These are phyloP conservation scores for Eupeodes latifasciatus DNA, from an alignment of 2,888 invertebrate genomes.

Conservation along the genomic window DNA sequence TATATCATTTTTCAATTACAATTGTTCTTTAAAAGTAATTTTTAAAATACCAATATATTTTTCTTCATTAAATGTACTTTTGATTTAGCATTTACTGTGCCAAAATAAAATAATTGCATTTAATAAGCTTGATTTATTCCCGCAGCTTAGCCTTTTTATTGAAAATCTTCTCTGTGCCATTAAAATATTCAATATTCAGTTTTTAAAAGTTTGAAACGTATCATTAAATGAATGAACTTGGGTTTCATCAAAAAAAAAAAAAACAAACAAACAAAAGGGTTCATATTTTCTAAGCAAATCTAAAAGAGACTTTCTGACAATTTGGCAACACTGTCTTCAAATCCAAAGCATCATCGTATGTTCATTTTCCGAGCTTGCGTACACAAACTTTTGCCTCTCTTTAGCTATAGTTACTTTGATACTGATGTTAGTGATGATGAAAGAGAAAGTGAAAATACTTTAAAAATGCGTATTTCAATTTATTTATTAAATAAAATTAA, in stretches of 20 bases:
- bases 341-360: slow-evolving; percentile 22
- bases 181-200: too few relatives aligned
- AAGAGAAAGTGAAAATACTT: slow-evolving; percentile 2
- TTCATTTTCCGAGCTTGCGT: slow-evolving; percentile 53
- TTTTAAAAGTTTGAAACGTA: too few relatives aligned
- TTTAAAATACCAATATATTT: too few relatives aligned
- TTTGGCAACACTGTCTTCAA: not conserved
- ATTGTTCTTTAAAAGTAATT: too few relatives aligned
- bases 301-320: not conserved
- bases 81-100: too few relatives aligned
- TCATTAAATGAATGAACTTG: too few relatives aligned
- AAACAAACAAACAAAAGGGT: slow-evolving; percentile 1
- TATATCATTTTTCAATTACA: too few relatives aligned
- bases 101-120: too few relatives aligned
- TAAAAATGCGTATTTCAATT: not conserved
- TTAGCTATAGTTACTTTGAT: not conserved
- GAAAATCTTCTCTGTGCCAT: too few relatives aligned
- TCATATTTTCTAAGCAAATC: not conserved
- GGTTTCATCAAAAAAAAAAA: not conserved
- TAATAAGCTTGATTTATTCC: too few relatives aligned
- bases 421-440: not conserved
- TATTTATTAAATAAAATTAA: not conserved
- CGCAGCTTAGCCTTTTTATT: too few relatives aligned
- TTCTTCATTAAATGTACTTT: too few relatives aligned
- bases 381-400: slow-evolving; percentile 23